These are phyloP conservation scores for Crocallis elinguaria DNA, from an alignment of 2,888 invertebrate genomes.

Conservation along the genomic window DNA sequence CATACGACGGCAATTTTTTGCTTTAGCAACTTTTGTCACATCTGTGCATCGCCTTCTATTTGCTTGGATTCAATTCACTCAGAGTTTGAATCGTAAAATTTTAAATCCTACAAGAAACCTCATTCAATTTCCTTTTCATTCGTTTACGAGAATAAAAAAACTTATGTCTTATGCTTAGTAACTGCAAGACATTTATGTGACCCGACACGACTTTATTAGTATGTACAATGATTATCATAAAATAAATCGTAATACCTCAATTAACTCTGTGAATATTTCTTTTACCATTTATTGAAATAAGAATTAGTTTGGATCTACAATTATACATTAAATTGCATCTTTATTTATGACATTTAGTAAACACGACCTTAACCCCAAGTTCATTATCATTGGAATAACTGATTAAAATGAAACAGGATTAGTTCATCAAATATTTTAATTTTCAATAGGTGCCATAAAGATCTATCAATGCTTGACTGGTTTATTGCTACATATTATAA, in stretches of 20 bases:
- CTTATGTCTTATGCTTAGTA: constrained; percentile 35
- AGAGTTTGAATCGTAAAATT: constrained; percentile 37
- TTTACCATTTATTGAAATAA: not conserved
- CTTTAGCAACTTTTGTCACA: not conserved
- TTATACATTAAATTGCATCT: not conserved
- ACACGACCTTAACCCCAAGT: constrained; percentile 19
- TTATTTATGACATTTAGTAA: not conserved
- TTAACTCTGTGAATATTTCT: no score
- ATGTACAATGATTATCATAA: no score
- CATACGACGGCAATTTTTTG: not conserved
- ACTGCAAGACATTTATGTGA: constrained; percentile 22
- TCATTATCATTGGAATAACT: constrained; percentile 13
- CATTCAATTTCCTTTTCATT: constrained; percentile 42
- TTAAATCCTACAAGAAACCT: constrained; percentile 36
- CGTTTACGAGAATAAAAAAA: constrained; percentile 42
- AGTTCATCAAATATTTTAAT: constrained; percentile 21
- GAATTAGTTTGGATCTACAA: not conserved
- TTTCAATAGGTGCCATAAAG: constrained; percentile 7
- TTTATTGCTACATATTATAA: not conserved
- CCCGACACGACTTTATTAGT: constrained; percentile 36
- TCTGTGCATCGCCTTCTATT: not conserved
- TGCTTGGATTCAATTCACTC: constrained; percentile 33
- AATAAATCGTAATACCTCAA: no score
- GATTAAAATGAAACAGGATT: constrained; percentile 8
- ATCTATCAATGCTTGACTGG: constrained; percentile 1